Evolutionary conservation across 2,888 invertebrate species (phyloP).

Genomic region (Mythimna lalbum): DNA sequence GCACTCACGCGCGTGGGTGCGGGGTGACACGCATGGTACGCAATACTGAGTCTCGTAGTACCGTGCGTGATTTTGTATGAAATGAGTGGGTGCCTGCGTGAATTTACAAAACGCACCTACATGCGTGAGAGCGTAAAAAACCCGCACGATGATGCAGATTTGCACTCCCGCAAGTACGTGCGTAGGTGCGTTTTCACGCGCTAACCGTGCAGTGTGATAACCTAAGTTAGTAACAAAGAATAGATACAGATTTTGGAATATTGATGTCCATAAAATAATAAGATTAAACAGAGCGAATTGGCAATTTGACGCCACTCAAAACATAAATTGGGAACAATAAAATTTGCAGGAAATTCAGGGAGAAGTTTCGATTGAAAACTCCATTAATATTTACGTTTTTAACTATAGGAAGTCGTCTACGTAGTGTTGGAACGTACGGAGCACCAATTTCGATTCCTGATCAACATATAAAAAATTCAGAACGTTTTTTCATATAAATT

Average conservation of each 20-base stretch:
- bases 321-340: constrained; percentile 30
- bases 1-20: too few species aligned
- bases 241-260: constrained; percentile 17
- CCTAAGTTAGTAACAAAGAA: neutral
- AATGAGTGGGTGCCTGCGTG: too few species aligned
- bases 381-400: constrained; percentile 29
- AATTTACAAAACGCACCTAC: too few species aligned
- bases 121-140: too few species aligned
- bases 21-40: too few species aligned
- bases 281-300: constrained; percentile 16
- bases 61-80: too few species aligned
- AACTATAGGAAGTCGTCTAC: neutral
- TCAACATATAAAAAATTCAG: constrained; percentile 13
- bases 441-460: neutral
- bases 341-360: constrained; percentile 23
- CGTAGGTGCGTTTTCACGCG: too few species aligned
- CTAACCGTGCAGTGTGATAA: too few species aligned
- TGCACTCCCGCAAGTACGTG: too few species aligned
- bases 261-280: constrained; percentile 15
- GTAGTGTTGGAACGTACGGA: neutral
- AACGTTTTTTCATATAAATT: constrained; percentile 4
- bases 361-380: constrained; percentile 32
- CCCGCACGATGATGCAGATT: too few species aligned
- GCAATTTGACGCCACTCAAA: constrained; percentile 37
- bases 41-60: too few species aligned